Evolutionary conservation across 2,888 invertebrate species (phyloP), one percentile per base, ranked within the genome.

Genomic region (Colletes collaris): DNA sequence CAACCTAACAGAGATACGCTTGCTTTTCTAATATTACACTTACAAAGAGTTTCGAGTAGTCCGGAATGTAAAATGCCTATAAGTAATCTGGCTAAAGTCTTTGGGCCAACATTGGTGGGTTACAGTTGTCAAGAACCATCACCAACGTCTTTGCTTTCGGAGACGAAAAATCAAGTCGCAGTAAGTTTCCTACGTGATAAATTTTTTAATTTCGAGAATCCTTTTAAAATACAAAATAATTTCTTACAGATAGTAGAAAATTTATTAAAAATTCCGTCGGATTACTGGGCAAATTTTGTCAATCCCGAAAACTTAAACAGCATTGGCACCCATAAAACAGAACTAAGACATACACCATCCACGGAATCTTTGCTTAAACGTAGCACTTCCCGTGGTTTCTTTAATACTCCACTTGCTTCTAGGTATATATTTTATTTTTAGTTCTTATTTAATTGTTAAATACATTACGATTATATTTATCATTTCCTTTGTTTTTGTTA

Each of bases 91-190:
- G 96, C 98, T 0, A 97, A 96, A 91, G 96, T 99, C 46, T 98
- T 99, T 93, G 99, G 97, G 0, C 99, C 99, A 2, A 99, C 98
- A 0, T 95, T 99, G 66, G 96, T 99, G 35, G 99, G 99, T 0
- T 98, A 97, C 91, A 97, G 97, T 13, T 95, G 95, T 0, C 93
- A 94, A 0, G 96, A 97, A 91, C 96, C 96, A 0, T 95, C 96
- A 84, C 95, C 96, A 19, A 94, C 95, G 5, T 95, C 95, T 65
- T 96, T 98, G 93, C 95, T 97, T 81, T 95, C 95, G 0, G 97
- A 98, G 90, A 97, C 97, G 0, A 95, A 95, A 64, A 96, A 96
- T 86, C 97, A 97, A 94, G 95, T 95, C 78, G 94, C 94, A 81
- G 96, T 96, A 86, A 94, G 94, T 92, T n/a, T 52, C 16, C 8